Conservation (phyloP, 1,140 invertebrate species). For the Caerostris darwini region DNA sequence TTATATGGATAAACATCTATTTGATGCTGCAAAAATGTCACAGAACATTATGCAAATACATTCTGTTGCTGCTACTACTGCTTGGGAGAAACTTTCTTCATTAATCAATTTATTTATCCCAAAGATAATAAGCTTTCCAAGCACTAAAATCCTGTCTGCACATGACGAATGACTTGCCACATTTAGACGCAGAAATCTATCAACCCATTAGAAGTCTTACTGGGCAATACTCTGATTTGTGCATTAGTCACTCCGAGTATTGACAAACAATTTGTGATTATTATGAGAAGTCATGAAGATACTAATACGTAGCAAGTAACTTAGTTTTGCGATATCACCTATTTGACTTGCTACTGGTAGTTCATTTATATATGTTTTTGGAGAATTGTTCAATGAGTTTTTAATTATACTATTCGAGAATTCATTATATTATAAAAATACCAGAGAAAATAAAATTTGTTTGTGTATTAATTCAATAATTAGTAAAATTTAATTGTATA, state of each 20-base stretch:
- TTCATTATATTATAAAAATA: too few relatives aligned
- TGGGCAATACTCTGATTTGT: neutral
- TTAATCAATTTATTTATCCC: neutral
- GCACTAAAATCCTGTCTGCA: neutral
- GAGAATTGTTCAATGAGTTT: too few relatives aligned
- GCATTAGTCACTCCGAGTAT: neutral
- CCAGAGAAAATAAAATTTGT: too few relatives aligned
- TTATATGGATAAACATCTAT: too few relatives aligned
- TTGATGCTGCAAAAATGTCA: too few relatives aligned
- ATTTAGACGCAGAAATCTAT: neutral
- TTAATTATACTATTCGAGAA: too few relatives aligned
- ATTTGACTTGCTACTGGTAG: too few relatives aligned
- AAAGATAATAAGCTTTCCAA: neutral
- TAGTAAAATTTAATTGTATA: too few relatives aligned
- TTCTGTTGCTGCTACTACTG: neutral
- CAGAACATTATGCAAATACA: too few relatives aligned
- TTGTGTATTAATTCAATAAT: too few relatives aligned
- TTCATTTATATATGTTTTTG: too few relatives aligned
- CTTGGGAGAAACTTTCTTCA: neutral
- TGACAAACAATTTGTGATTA: neutral
- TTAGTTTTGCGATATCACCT: too few relatives aligned
- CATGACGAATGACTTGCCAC: neutral
- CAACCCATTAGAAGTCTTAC: neutral
- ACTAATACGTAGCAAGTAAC: neutral
- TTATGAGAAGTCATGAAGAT: neutral